Evolutionary conservation across 2,113 vertebrate species (phyloP).

Genomic region (Chitala chitala): DNA sequence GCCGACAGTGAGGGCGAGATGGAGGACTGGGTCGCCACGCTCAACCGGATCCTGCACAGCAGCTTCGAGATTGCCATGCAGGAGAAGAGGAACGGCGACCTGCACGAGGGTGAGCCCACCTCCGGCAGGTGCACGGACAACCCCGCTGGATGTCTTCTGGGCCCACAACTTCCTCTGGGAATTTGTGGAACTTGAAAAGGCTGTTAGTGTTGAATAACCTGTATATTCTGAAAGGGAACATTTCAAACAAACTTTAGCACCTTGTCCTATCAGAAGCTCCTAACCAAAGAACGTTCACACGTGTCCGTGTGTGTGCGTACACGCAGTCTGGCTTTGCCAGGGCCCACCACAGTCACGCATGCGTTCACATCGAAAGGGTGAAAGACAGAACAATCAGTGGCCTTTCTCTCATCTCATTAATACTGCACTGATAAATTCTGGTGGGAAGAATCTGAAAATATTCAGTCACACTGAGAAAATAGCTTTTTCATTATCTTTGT

Average conservation of each 20-base stretch:
- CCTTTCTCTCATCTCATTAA: not conserved
- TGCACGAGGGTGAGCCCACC: slow-evolving; percentile 74
- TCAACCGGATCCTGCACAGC: slow-evolving; percentile 94
- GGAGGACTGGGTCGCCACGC: slow-evolving; percentile 91
- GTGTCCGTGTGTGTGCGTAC: slow-evolving; percentile 16
- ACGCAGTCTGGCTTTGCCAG: no score
- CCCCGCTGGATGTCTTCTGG: not conserved
- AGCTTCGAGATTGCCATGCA: slow-evolving; percentile 96
- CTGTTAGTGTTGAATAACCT: no score
- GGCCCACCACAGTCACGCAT: not conserved
- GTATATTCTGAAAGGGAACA: not conserved
- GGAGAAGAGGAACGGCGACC: slow-evolving; percentile 91
- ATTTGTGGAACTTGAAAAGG: not conserved
- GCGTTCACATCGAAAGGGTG: not conserved
- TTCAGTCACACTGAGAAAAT: not conserved
- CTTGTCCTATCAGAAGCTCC: not conserved
- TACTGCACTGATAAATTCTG: not conserved
- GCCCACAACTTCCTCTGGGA: not conserved
- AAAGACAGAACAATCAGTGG: not conserved
- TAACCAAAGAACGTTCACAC: not conserved
- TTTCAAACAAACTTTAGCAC: not conserved
- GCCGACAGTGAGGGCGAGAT: slow-evolving; percentile 90
- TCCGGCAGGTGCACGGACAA: not conserved
- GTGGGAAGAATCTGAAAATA: not conserved
- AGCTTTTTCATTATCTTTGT: not conserved